A percentile compares a stretch with the other conserved stretches of the same genome.
Evolutionary conservation across 2,888 invertebrate species (phyloP).

Genomic region (Drosophila borborema): DNA sequence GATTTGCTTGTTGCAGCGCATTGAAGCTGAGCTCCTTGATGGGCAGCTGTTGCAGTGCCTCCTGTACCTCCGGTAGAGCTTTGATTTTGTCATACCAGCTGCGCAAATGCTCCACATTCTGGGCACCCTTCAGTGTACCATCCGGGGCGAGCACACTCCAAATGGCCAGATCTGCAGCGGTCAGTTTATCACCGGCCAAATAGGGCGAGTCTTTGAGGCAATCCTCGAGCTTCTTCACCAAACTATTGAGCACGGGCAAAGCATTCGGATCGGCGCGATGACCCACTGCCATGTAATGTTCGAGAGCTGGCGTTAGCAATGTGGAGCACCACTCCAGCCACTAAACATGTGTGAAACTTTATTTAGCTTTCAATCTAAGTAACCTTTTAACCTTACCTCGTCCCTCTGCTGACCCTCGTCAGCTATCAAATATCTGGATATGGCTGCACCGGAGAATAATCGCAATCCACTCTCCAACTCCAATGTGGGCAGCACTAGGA

Average conservation of each 20-base stretch:
- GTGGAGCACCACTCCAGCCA: constrained; percentile 89
- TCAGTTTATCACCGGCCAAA: constrained; percentile 87
- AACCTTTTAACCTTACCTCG: constrained; percentile 81
- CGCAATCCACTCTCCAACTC: constrained; percentile 87
- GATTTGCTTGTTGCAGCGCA: constrained; percentile 86
- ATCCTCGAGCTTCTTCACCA: constrained; percentile 87
- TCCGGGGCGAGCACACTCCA: constrained; percentile 91
- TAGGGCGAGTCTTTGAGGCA: constrained; percentile 86
- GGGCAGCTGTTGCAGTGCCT: constrained; percentile 83
- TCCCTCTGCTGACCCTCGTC: constrained; percentile 84
- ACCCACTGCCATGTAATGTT: constrained; percentile 86
- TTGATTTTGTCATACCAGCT: constrained; percentile 88
- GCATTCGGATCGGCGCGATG: constrained; percentile 86
- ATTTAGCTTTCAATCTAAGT: constrained; percentile 41
- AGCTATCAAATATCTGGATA: constrained; percentile 88
- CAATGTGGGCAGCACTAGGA: constrained; percentile 89
- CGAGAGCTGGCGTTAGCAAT: constrained; percentile 87
- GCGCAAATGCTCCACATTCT: constrained; percentile 86
- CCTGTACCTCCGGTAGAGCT: constrained; percentile 87
- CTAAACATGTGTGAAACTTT: constrained; percentile 82
- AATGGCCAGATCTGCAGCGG: constrained; percentile 89
- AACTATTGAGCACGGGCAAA: constrained; percentile 86
- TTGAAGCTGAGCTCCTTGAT: constrained; percentile 81
- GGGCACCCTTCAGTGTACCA: constrained; percentile 87
- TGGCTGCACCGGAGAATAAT: constrained; percentile 91